Base-by-base conservation (phyloP, 2,113 vertebrate genomes). In the Semnornis frantzii region DNA sequence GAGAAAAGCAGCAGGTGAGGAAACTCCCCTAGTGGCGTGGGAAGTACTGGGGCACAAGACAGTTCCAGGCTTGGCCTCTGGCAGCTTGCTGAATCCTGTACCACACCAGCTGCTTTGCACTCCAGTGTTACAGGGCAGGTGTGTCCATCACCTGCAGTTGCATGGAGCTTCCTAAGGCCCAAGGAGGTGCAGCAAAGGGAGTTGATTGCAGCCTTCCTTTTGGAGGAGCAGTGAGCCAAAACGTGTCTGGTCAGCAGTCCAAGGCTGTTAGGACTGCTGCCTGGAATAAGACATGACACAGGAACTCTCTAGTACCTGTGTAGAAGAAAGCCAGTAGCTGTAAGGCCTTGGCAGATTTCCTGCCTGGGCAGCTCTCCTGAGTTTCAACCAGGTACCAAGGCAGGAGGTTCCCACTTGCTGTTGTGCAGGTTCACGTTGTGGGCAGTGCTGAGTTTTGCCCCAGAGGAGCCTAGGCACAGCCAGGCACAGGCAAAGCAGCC, bases 1-100 rank as follows among this genome's bases (percentile, higher is more conserved):
- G 98, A 60, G 99, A 99, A 97, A 99, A 99, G 96, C 98, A 99
- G 94, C 99, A 99, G 98, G 99, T 99, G 90, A 98, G 97, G 82
- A 63, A 48, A 8, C 11, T 24, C 52, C 9, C 44, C 7, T 46
- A 30, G 31, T 16, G 17, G 39, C 64, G 19, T 3, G 14, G 58
- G 68, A 59, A 70, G 15, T 23, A 3, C 8, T 64, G 74, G 68
- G 62, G 30, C 30, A 48, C 0, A 3, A 4, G 16, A 6, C 0
- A 0, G 15, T 57, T 82, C 44, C 60, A 28, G 37, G 48, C 46
- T 63, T 73, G 60, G 64, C 44, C 31, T 83, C 17, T 82, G 48
- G 31, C 7, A 34, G 24, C 66, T 87, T 48, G 27, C 57, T 1
- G 1, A 77, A 9, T 55, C 18, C 65, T 63, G n/a, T 30, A 12